A percentile compares a stretch with the other conserved stretches of the same genome.
Evolutionary conservation across 2,888 invertebrate species (phyloP).

Genomic region (Tetramorium bicarinatum): DNA sequence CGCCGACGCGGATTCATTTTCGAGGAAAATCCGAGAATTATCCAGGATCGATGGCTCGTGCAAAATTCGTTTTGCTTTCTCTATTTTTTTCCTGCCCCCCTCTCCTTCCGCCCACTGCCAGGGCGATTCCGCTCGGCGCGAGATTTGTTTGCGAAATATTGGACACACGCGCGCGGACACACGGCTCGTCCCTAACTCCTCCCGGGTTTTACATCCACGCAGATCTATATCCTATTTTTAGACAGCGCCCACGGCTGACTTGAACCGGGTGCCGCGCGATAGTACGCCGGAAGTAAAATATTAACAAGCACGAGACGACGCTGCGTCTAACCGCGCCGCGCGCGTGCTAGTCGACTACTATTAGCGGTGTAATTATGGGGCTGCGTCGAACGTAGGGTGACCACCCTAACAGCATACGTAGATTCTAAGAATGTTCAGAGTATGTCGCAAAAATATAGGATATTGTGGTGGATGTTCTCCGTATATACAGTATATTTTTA

Average conservation of each 20-base stretch:
- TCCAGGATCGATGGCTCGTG: not conserved
- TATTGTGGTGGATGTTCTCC: no score
- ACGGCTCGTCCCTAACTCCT: slow-evolving; percentile 12
- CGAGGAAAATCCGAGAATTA: not conserved
- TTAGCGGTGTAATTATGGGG: not conserved
- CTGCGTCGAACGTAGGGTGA: not conserved
- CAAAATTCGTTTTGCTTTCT: not conserved
- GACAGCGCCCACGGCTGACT: slow-evolving; percentile 35
- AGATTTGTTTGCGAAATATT: slow-evolving; percentile 30
- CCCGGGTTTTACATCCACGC: slow-evolving; percentile 33
- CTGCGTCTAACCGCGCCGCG: not conserved
- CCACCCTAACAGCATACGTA: no score
- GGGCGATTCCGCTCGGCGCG: not conserved
- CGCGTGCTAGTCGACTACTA: not conserved
- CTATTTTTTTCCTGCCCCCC: no score
- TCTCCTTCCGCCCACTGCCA: no score
- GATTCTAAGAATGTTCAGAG: no score
- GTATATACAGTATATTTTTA: no score
- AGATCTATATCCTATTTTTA: slow-evolving; percentile 54
- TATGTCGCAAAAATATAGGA: no score
- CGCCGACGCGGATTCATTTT: not conserved
- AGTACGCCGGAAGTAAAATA: slow-evolving; percentile 42
- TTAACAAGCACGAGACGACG: slow-evolving; percentile 34
- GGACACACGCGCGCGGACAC: not conserved
- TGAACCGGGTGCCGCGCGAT: slow-evolving; percentile 18